phyloP scores from a whole-genome alignment of 2,888 invertebrate species.

The Sericinus montela region DNA sequence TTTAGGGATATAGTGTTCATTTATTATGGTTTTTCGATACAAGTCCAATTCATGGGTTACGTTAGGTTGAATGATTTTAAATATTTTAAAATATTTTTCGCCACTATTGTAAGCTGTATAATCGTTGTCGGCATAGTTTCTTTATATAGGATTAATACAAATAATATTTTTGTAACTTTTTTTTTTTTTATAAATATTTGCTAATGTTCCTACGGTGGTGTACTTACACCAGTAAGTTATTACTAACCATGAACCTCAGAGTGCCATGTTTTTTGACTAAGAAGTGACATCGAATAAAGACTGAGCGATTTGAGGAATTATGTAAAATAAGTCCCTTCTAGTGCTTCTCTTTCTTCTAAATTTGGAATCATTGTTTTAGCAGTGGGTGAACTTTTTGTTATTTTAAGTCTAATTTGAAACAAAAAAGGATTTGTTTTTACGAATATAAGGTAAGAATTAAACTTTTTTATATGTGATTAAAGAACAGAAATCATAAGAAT shows the following conservation, averaged over 20 bases:
- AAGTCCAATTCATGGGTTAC: not conserved
- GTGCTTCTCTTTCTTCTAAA: not conserved
- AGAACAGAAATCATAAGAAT: no score
- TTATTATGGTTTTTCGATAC: constrained; percentile 2
- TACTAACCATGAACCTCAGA: constrained; percentile 51
- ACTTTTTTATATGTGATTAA: no score
- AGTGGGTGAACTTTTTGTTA: no score
- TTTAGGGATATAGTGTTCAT: constrained; percentile 4
- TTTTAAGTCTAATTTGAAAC: no score
- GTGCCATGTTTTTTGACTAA: constrained; percentile 61
- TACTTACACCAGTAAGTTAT: constrained; percentile 21
- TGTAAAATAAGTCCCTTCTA: constrained; percentile 2
- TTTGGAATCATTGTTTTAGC: not conserved
- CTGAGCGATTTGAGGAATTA: constrained; percentile 49
- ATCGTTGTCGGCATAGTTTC: constrained; percentile 40
- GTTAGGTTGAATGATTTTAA: not conserved
- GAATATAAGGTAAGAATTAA: no score
- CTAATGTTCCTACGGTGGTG: constrained; percentile 57
- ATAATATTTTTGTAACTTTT: constrained; percentile 58
- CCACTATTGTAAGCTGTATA: constrained; percentile 13
- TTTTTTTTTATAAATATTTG: constrained; percentile 45
- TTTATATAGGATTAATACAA: constrained; percentile 38
- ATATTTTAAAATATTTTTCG: not conserved
- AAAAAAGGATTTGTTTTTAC: no score
- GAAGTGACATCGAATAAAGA: constrained; percentile 65